Percentiles rank a stretch among this genome's conserved stretches.
Evolutionary conservation across 92 coral and sea anemone genomes (phyloP).

Genomic region (Porites cylindrica): DNA sequence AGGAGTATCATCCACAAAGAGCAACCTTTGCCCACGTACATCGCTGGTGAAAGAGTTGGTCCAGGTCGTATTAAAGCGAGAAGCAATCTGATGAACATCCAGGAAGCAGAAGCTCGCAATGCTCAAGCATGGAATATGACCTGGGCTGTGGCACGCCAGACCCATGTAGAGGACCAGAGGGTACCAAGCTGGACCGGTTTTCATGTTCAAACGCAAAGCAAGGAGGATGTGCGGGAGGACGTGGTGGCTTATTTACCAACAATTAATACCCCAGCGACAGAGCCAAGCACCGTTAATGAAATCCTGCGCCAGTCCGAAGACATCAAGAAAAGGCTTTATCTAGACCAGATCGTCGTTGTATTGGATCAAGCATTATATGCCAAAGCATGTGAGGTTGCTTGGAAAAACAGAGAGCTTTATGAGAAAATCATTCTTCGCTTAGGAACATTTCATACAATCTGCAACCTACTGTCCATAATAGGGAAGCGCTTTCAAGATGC

Average conservation of each 20-base stretch:
- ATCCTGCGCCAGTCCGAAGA: constrained; percentile 40
- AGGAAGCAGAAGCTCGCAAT: not conserved
- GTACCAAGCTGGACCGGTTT: constrained; percentile 62
- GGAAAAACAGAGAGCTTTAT: constrained; percentile 18
- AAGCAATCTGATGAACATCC: not conserved
- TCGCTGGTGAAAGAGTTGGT: not conserved
- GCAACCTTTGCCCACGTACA: constrained; percentile 31
- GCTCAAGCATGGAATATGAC: no score
- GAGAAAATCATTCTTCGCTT: constrained; percentile 38
- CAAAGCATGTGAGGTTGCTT: constrained; percentile 32
- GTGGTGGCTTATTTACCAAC: constrained; percentile 49
- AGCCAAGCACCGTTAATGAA: constrained; percentile 45
- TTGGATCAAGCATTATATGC: constrained; percentile 18
- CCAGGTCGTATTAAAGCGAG: no score
- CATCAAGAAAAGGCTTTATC: constrained; percentile 17
- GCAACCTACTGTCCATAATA: constrained; percentile 48
- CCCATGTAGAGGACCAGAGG: constrained; percentile 13
- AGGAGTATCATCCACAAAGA: constrained; percentile 36
- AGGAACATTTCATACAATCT: constrained; percentile 64
- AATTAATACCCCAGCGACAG: constrained; percentile 42
- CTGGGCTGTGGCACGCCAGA: constrained; percentile 16
- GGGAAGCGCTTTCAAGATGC: constrained; percentile 67
- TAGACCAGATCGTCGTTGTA: constrained; percentile 30
- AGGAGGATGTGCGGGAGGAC: constrained; percentile 29
- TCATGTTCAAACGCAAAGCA: constrained; percentile 20